phyloP scores from a whole-genome alignment of 2,113 vertebrate species.

The Pituophis catenifer region DNA sequence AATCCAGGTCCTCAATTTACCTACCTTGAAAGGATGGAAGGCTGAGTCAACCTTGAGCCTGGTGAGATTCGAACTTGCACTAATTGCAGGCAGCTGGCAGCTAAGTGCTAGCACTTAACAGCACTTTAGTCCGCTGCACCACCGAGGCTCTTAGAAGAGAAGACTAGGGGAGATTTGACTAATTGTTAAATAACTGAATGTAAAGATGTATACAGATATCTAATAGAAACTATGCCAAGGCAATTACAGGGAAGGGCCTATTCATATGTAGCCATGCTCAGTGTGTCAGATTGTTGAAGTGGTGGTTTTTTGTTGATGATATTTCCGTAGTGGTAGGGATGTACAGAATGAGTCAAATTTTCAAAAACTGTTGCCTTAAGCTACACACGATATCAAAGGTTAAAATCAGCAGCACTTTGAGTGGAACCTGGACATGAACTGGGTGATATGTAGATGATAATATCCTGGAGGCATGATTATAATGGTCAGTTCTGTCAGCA shows the following conservation, averaged over 20 bases:
- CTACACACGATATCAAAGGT: not conserved
- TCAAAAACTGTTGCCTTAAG: not conserved
- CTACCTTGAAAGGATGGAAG: no score
- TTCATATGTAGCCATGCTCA: not conserved
- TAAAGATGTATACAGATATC: not conserved
- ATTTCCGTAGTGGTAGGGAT: not conserved
- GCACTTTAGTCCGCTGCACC: no score
- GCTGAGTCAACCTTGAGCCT: no score
- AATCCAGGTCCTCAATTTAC: no score
- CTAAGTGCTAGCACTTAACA: no score
- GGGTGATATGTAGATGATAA: not conserved
- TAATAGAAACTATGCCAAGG: not conserved
- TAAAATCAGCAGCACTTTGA: not conserved
- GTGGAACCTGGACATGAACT: not conserved
- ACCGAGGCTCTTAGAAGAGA: not conserved
- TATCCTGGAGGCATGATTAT: not conserved
- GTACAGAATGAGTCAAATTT: not conserved
- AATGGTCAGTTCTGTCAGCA: not conserved
- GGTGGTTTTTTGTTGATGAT: not conserved
- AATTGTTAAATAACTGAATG: not conserved
- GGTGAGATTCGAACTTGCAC: no score
- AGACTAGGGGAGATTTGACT: not conserved
- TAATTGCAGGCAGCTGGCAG: no score
- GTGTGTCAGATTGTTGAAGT: not conserved
- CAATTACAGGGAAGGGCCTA: not conserved